These are phyloP conservation scores for Xenopus laevis DNA, from an alignment of 2,113 vertebrate species.

Conservation along the genomic window DNA sequence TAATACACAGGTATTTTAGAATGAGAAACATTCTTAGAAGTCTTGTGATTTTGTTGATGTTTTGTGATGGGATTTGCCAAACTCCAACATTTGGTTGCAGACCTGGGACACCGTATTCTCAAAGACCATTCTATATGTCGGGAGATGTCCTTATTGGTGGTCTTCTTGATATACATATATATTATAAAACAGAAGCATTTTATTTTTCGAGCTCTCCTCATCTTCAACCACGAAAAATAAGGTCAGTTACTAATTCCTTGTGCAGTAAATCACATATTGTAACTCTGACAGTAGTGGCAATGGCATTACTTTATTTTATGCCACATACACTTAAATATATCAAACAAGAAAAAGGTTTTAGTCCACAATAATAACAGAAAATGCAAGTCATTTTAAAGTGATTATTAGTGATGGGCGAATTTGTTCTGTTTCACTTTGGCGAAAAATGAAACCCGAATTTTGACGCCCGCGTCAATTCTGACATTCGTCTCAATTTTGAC, in stretches of 20 bases:
- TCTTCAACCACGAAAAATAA: slow-evolving; percentile 34
- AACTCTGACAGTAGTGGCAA: too few relatives aligned
- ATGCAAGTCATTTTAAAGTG: too few relatives aligned
- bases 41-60: slow-evolving; percentile 15
- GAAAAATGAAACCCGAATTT: too few relatives aligned
- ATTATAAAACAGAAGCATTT: slow-evolving; percentile 35
- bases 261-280: too few relatives aligned
- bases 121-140: slow-evolving; percentile 33
- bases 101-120: slow-evolving; percentile 35
- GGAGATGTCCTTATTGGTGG: slow-evolving; percentile 35
- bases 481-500: too few relatives aligned
- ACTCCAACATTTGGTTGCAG: slow-evolving; percentile 12
- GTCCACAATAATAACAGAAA: too few relatives aligned
- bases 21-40: slow-evolving; percentile 23
- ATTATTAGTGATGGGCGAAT: too few relatives aligned
- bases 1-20: background rate
- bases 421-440: too few relatives aligned
- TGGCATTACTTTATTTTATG: too few relatives aligned
- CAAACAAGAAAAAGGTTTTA: too few relatives aligned
- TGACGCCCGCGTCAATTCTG: too few relatives aligned
- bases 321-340: too few relatives aligned
- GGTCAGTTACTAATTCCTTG: slow-evolving; percentile 31
- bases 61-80: slow-evolving; percentile 29
- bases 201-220: slow-evolving; percentile 34
- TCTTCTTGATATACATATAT: slow-evolving; percentile 40